Evolutionary conservation across 1,140 invertebrate species (phyloP), one percentile per base, ranked within the genome.

Genomic region (Drosophila nasuta): DNA sequence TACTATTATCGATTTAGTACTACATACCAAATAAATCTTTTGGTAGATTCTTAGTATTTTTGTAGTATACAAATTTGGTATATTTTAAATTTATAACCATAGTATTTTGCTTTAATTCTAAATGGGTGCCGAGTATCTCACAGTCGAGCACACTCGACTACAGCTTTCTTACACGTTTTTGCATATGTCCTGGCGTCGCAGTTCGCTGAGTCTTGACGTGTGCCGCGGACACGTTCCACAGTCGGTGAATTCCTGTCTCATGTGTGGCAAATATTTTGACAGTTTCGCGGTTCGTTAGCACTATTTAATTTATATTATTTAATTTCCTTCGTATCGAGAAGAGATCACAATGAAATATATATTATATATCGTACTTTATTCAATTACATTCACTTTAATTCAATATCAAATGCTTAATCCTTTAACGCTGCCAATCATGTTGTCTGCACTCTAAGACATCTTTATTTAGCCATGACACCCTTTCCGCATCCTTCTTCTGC

Each of bases 181-280:
- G 62, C 73, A 71, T 80, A 70, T 63, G 69, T 66, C 69, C 73
- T 75, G 67, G 30, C 78, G 82, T 81, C 60, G 67, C 78, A 25
- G 20, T 25, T 25, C 20, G 20, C 75, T 72, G 66, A 72, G 74
- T 25, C 20, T 25, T 68, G 79, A 79, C 76, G 76, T 87, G 82
- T 56, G 76, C 25, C 59, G 38, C n/a, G 46, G 35, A 17, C 38
- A 11, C 28, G 17, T 63, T 75, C 38, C 49, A 45, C 51, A 43
- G 45, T 13, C 41, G 59, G 25, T 20, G 67, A 20, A 69, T 75
- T 72, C 11, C 35, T 69, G 77, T 52, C 69, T 75, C 82, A 81
- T 70, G 68, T 81, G 72, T 81, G 85, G 85, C 72, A 89, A 89
- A 81, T 89, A 81, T 90, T 89, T 89, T 89, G 85, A 89, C 85